Conservation (phyloP, 2,888 invertebrate genomes). For the Andrena marginata region DNA sequence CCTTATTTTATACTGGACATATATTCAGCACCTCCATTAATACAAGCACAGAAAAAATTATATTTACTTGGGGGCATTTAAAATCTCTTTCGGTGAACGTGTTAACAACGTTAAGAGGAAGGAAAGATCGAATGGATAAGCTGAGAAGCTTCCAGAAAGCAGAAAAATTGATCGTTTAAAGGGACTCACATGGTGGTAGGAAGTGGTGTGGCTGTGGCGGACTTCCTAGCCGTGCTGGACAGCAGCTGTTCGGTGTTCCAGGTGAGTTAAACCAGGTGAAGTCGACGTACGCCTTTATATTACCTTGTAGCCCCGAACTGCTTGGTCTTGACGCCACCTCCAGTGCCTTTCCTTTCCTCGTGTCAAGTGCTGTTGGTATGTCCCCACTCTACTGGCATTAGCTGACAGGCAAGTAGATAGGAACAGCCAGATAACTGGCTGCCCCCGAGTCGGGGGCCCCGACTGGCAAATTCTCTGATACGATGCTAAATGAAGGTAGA, state of each 20-base stretch:
- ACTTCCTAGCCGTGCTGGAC: constrained; percentile 70
- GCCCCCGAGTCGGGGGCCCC: no score
- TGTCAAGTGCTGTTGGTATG: constrained; percentile 38
- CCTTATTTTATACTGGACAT: no score
- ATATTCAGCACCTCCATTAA: no score
- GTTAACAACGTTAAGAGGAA: no score
- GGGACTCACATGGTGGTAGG: constrained; percentile 82
- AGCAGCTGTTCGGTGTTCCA: constrained; percentile 76
- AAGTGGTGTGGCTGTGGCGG: constrained; percentile 81
- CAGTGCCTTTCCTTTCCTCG: constrained; percentile 60
- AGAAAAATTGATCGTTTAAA: neutral
- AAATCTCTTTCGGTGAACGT: no score
- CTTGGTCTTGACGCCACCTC: constrained; percentile 61
- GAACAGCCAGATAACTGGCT: constrained; percentile 52
- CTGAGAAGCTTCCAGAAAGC: no score
- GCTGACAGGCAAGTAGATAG: constrained; percentile 44
- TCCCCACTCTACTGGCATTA: constrained; percentile 40
- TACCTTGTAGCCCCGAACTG: constrained; percentile 79
- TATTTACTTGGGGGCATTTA: no score
- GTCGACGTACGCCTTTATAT: constrained; percentile 82
- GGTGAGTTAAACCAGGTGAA: constrained; percentile 79
- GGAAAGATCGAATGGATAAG: no score
- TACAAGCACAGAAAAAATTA: no score
- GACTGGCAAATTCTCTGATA: constrained; percentile 23
- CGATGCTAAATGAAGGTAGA: neutral